These are phyloP conservation scores for Liparis tanakae DNA, from an alignment of 2,797 vertebrate species.

Conservation along the genomic window DNA sequence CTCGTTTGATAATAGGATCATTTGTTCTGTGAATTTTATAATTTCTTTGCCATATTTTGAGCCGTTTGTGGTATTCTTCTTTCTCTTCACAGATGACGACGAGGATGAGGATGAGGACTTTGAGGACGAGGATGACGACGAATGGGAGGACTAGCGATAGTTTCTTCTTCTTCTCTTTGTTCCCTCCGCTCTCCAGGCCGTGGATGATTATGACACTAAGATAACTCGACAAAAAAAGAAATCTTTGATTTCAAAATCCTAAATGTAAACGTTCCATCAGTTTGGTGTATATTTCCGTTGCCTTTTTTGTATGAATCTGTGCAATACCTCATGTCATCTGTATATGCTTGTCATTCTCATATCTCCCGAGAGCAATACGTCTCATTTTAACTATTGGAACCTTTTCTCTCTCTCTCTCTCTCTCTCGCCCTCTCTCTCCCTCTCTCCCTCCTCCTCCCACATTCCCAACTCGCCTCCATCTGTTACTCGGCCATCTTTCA, in stretches of 20 bases:
- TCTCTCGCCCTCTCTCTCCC: constrained; percentile 1
- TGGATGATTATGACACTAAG: constrained; percentile 89
- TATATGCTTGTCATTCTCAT: constrained; percentile 88
- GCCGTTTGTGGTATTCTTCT: background rate
- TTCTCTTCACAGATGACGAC: constrained; percentile 89
- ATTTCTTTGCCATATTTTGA: background rate
- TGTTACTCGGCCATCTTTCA: constrained; percentile 47
- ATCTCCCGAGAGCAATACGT: background rate
- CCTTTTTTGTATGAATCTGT: constrained; percentile 94
- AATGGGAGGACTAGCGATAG: constrained; percentile 95
- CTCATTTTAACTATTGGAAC: too few relatives aligned
- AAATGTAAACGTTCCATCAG: constrained; percentile 95
- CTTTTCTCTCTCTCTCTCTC: too few relatives aligned
- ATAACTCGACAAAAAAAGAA: constrained; percentile 86
- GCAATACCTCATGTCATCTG: constrained; percentile 99
- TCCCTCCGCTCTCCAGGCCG: constrained; percentile 33
- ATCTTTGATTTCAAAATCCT: constrained; percentile 85
- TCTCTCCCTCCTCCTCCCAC: constrained; percentile 21
- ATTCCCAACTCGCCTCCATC: constrained; percentile 29
- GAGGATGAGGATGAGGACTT: constrained; percentile 97
- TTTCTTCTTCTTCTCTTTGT: constrained; percentile 9
- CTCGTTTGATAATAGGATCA: background rate
- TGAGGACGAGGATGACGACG: constrained; percentile 98
- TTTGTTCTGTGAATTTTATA: background rate
- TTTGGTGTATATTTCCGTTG: constrained; percentile 99